Conservation (phyloP, 2,113 vertebrate genomes). For the Mastomys coucha region DNA sequence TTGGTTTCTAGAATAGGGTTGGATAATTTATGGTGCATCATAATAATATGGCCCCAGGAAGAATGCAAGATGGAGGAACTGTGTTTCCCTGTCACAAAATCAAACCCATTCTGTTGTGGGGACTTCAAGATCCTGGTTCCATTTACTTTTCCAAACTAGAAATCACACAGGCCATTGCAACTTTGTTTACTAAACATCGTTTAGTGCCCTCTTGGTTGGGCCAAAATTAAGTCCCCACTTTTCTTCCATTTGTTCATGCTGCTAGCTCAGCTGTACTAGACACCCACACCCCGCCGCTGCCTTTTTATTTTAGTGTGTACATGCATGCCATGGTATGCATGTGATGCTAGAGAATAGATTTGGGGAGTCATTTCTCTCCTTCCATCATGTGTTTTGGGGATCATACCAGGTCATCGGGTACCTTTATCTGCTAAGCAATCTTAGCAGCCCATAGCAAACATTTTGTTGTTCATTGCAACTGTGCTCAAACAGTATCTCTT, state of each 20-base stretch:
- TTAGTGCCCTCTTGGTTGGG: slow-evolving; percentile 21
- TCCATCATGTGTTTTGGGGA: neutral
- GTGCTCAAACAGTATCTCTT: slow-evolving; percentile 42
- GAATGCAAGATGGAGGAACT: neutral
- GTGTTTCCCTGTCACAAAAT: neutral
- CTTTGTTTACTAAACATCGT: slow-evolving; percentile 55
- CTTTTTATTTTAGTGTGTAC: neutral
- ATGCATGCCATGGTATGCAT: neutral
- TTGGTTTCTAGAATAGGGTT: neutral
- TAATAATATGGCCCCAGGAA: neutral
- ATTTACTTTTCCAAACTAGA: slow-evolving; percentile 58
- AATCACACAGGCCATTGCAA: slow-evolving; percentile 28
- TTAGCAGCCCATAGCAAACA: neutral
- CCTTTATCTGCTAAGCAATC: neutral
- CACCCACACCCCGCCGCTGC: neutral
- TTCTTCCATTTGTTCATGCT: neutral
- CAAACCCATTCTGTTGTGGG: slow-evolving; percentile 4
- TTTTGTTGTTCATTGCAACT: no score
- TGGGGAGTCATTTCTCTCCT: neutral
- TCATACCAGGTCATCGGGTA: neutral
- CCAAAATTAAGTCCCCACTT: slow-evolving; percentile 46
- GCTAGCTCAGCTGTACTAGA: slow-evolving; percentile 33
- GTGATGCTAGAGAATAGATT: neutral
- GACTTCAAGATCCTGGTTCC: slow-evolving; percentile 36
- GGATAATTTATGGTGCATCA: no score